phyloP scores from a whole-genome alignment of 2,888 invertebrate genomes.

The Drosophila bunnanda region DNA sequence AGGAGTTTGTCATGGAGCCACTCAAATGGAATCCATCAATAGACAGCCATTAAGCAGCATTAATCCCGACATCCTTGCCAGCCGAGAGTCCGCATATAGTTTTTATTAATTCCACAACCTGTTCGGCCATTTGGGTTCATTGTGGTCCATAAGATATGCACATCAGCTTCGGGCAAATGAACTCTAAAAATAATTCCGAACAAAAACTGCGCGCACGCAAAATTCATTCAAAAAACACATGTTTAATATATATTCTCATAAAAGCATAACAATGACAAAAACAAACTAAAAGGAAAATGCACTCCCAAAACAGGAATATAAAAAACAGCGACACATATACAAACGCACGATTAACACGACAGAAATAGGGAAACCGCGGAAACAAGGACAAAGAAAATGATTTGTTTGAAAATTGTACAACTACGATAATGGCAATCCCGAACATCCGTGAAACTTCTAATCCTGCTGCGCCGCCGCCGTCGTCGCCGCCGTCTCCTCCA shows the following conservation, averaged over 20 bases:
- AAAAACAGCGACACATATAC: conserved; percentile 53
- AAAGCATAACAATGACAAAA: conserved; percentile 63
- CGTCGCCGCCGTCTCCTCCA: conserved; percentile 69
- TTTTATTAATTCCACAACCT: conserved; percentile 25
- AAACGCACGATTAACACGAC: conserved; percentile 55
- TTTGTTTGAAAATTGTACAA: conserved; percentile 25
- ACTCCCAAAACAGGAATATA: conserved; percentile 46
- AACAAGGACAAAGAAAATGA: conserved; percentile 21
- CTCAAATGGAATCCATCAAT: conserved; percentile 19
- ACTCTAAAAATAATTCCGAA: conserved; percentile 29
- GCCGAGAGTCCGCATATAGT: not conserved
- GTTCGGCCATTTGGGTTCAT: conserved; percentile 38
- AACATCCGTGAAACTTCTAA: conserved; percentile 36
- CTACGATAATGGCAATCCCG: conserved; percentile 67
- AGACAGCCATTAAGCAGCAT: conserved; percentile 9
- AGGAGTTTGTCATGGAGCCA: conserved; percentile 38
- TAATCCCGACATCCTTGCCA: conserved; percentile 27
- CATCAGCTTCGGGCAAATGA: conserved; percentile 39
- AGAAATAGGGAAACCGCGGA: conserved; percentile 15
- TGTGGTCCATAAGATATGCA: conserved; percentile 39
- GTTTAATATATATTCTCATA: conserved; percentile 49
- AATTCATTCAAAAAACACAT: conserved; percentile 32
- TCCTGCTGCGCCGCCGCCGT: conserved; percentile 74
- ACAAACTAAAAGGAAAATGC: conserved; percentile 59
- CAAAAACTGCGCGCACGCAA: conserved; percentile 9